phyloP scores from a whole-genome alignment of 2,888 invertebrate genomes.

The Orchesellides sinensis region DNA sequence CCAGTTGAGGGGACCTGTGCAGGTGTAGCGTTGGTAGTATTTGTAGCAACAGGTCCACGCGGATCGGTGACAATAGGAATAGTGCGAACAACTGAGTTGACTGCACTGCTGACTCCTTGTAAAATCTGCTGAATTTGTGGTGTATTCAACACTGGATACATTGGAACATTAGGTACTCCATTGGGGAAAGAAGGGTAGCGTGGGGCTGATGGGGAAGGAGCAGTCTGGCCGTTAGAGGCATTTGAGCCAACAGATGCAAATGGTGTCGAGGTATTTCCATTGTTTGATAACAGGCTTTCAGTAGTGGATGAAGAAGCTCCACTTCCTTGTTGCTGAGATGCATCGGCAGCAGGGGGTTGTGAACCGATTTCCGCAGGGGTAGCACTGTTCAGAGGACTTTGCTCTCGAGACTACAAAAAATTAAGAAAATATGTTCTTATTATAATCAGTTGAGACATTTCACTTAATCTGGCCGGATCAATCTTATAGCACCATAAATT shows the following conservation, averaged over 20 bases:
- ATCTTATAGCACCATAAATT: too few relatives aligned
- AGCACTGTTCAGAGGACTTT: conserved; percentile 32
- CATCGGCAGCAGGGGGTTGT: conserved; percentile 21
- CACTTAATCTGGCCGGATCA: too few relatives aligned
- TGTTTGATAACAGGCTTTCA: conserved; percentile 33
- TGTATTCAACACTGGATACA: conserved; percentile 62
- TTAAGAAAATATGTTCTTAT: neutral
- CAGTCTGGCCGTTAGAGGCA: conserved; percentile 11
- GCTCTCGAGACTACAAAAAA: conserved; percentile 39
- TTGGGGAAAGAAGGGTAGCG: conserved; percentile 30
- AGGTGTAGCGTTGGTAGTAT: conserved; percentile 7
- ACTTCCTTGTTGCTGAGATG: neutral
- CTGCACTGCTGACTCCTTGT: conserved; percentile 65
- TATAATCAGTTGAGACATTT: too few relatives aligned
- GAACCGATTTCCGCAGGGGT: neutral
- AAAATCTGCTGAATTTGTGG: conserved; percentile 69
- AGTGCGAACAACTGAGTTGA: conserved; percentile 65
- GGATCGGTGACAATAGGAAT: conserved; percentile 68
- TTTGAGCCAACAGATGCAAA: conserved; percentile 30
- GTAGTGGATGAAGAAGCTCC: neutral
- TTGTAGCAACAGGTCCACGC: conserved; percentile 32
- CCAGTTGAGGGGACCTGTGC: conserved; percentile 23
- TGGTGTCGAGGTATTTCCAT: conserved; percentile 6
- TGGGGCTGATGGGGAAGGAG: conserved; percentile 9
- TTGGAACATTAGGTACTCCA: conserved; percentile 33